A percentile compares a stretch with the other conserved stretches of the same genome.
Conservation (phyloP, 2,888 invertebrate species). For the Metacarcinus magister region DNA sequence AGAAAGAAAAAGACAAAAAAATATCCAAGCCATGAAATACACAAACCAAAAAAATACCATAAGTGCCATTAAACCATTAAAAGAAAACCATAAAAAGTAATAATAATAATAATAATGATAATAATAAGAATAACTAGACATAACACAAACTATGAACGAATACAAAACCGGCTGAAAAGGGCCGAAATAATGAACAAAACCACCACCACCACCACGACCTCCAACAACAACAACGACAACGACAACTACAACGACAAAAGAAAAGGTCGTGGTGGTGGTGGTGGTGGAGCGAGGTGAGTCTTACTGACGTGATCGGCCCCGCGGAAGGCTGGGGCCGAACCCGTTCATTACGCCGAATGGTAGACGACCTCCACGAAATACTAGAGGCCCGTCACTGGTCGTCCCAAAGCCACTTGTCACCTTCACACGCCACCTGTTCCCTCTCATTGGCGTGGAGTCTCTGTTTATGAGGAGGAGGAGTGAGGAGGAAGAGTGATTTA, state of each 20-base stretch:
- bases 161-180: too few relatives aligned
- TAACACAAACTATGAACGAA: too few relatives aligned
- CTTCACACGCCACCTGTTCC: neutral
- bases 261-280: neutral
- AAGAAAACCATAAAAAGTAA: neutral
- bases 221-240: too few relatives aligned
- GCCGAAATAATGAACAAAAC: neutral
- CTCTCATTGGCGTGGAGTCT: neutral
- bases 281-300: neutral
- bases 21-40: neutral
- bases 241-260: neutral
- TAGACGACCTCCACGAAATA: slow-evolving; percentile 1
- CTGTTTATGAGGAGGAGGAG: neutral
- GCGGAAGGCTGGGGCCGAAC: too few relatives aligned
- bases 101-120: too few relatives aligned
- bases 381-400: neutral
- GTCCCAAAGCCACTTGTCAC: neutral
- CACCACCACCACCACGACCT: neutral
- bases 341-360: too few relatives aligned
- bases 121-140: too few relatives aligned
- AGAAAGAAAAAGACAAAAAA: neutral
- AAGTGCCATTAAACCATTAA: neutral
- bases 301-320: too few relatives aligned
- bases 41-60: neutral
- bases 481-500: neutral